Evolutionary conservation across 2,888 invertebrate genomes (phyloP), one percentile per base, ranked within the genome.

Genomic region (Hoplodrina ambigua): DNA sequence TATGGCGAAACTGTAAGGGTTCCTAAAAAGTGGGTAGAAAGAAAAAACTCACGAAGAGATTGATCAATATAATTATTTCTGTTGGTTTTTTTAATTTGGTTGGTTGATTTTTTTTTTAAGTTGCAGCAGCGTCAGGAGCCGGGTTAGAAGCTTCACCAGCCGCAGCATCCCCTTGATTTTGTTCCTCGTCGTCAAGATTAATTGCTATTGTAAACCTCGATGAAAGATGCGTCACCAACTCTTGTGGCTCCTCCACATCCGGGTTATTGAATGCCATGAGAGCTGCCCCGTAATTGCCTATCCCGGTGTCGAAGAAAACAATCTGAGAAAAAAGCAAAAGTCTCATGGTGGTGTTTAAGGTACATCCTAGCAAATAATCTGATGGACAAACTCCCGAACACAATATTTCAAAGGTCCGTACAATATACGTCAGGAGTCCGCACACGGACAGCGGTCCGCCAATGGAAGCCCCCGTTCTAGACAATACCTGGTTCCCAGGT

Each of bases 211-310:
- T 89, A 78, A 94, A 95, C 17, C 95, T 87, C 0, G 96, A 96
- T 0, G 96, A 96, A 1, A 92, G 85, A 20, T 90, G 89, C 0
- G 83, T 59, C 1, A 86, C 75, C 1, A 92, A 17, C 20, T 94
- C 93, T 2, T 75, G 61, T 0, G 89, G 85, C 41, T 95, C 95
- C 1, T 92, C 92, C 0, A 94, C 90, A 0, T 87, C 83, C 0
- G 93, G 94, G 19, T 96, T 93, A 17, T 94, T 85, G 75, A 89
- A 90, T 0, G 87, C 94, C 96, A 96, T 96, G 7, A 96, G 82
- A 0, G 95, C 93, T 0, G 95, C 94, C 0, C 96, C 94, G 62
- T 96, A 94, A 83, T 96, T 96, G 0, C 95, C 96, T 0, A 89
- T 77, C 0, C 96, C 96, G 0, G 94, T 91, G 41, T 96, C 93